A percentile compares a stretch with the other conserved stretches of the same genome.
phyloP scores from a whole-genome alignment of 2,113 vertebrate species.

The Merops nubicus region DNA sequence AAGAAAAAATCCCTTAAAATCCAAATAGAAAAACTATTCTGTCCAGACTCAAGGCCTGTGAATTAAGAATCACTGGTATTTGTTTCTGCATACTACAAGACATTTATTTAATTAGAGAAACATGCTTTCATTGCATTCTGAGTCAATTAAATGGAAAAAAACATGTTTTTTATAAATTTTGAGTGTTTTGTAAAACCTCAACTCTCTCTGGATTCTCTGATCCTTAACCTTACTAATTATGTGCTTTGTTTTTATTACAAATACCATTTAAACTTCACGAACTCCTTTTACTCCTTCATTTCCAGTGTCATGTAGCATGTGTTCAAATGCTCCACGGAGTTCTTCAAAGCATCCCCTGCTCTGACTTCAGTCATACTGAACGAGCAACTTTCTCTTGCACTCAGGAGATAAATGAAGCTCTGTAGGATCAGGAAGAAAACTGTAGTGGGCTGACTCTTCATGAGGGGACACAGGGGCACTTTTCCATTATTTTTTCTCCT shows the following conservation, averaged over 20 bases:
- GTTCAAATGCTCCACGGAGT: not conserved
- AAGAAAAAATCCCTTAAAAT: not conserved
- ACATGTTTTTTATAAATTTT: not conserved
- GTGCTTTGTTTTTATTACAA: constrained; percentile 44
- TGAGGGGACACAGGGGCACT: not conserved
- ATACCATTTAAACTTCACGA: constrained; percentile 14
- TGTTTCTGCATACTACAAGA: constrained; percentile 51
- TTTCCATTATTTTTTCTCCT: not conserved
- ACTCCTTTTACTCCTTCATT: not conserved
- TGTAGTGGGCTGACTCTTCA: not conserved
- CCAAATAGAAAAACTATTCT: not conserved
- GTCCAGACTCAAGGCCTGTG: not conserved
- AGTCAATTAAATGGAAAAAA: constrained; percentile 55
- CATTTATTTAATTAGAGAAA: constrained; percentile 62
- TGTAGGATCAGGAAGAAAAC: not conserved
- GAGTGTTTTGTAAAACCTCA: constrained; percentile 25
- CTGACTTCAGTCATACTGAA: not conserved
- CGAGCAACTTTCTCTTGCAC: not conserved
- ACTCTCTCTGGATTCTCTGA: constrained; percentile 41
- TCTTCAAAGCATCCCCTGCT: not conserved
- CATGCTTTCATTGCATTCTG: constrained; percentile 47
- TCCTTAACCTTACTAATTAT: constrained; percentile 48
- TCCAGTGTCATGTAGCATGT: not conserved
- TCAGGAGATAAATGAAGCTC: not conserved
- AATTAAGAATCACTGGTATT: constrained; percentile 50